These are phyloP conservation scores for Virgularia gustaviana DNA, from an alignment of 92 coral and sea anemone genomes.

Conservation along the genomic window DNA sequence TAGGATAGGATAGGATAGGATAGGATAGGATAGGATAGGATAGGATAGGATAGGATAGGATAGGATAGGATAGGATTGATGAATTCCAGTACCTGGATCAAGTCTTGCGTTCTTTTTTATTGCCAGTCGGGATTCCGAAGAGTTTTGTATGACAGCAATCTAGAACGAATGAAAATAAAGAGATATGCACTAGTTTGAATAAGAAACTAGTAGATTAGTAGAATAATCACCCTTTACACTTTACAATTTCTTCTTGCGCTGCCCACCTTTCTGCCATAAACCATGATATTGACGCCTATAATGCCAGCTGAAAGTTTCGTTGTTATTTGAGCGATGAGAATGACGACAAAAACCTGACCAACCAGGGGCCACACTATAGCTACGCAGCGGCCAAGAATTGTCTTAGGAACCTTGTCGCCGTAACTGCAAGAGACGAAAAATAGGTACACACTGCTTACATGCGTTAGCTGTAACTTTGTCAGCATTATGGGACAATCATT, in stretches of 20 bases:
- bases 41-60: no score
- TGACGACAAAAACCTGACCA: constrained; percentile 10
- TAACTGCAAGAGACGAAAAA: constrained; percentile 1
- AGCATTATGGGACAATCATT: no score
- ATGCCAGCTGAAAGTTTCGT: constrained; percentile 15
- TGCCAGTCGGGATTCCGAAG: constrained; percentile 29
- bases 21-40: no score
- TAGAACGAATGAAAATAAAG: background rate
- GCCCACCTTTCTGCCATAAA: constrained; percentile 24
- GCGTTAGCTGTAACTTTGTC: no score
- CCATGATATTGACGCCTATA: constrained; percentile 2
- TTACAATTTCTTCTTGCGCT: no score
- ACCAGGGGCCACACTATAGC: constrained; percentile 5
- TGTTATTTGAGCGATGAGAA: constrained; percentile 11
- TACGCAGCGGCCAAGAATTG: constrained; percentile 3
- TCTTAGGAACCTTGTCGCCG: constrained; percentile 25
- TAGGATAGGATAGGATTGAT: no score
- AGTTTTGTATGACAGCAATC: constrained; percentile 20
- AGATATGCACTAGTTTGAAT: background rate
- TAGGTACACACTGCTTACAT: no score
- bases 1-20: no score
- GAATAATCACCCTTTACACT: no score
- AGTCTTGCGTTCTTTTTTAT: constrained; percentile 20
- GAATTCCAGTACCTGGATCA: constrained; percentile 9
- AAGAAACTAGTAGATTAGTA: background rate